Conservation (phyloP, 2,888 invertebrate species). For the Eudemis profundana region DNA sequence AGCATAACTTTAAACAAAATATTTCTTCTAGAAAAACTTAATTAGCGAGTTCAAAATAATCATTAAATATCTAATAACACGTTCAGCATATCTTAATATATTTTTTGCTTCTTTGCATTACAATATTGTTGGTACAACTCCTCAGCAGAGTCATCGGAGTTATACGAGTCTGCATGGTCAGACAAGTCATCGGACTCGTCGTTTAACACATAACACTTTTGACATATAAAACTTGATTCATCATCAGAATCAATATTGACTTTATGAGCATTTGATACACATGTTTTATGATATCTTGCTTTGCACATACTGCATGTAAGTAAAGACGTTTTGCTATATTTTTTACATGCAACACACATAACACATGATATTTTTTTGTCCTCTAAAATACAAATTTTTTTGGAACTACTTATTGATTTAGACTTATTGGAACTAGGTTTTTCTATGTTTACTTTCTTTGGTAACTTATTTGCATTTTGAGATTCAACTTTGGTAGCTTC, state of each 20-base stretch:
- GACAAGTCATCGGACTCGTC: too few species aligned
- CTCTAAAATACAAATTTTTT: neutral
- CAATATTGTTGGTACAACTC: slow-evolving; percentile 4
- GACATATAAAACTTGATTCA: too few species aligned
- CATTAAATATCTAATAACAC: too few species aligned
- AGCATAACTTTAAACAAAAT: neutral
- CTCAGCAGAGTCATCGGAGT: slow-evolving; percentile 4
- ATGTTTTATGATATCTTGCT: slow-evolving; percentile 6
- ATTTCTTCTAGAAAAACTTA: neutral
- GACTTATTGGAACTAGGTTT: neutral
- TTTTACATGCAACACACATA: too few species aligned
- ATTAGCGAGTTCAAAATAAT: too few species aligned
- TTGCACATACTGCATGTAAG: neutral
- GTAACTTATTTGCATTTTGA: neutral
- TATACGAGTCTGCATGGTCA: neutral
- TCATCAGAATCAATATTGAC: neutral
- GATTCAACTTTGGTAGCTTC: too few species aligned
- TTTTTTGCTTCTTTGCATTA: neutral
- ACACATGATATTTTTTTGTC: neutral
- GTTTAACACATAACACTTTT: too few species aligned
- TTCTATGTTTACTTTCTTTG: neutral
- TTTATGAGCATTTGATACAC: slow-evolving; percentile 2
- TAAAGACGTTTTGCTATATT: too few species aligned
- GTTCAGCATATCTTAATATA: neutral
- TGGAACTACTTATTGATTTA: neutral